phyloP scores from a whole-genome alignment of 2,888 invertebrate genomes.

The Mythimna impura region DNA sequence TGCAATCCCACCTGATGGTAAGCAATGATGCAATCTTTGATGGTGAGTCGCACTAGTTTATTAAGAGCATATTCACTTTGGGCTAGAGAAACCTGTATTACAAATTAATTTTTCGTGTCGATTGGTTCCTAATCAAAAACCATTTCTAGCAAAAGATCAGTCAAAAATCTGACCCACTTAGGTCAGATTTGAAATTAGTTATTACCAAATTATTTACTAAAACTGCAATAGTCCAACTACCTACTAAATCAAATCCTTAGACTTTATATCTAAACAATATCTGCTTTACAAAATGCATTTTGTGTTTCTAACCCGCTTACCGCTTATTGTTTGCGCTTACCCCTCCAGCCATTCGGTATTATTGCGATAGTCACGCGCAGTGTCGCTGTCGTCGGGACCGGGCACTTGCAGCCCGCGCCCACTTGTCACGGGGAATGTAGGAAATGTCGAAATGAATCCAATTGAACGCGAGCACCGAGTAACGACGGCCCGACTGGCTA shows the following conservation, averaged over 20 bases:
- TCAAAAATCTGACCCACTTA: too few relatives aligned
- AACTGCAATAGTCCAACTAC: not conserved
- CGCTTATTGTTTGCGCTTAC: conserved; percentile 1
- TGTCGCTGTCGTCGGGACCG: conserved; percentile 70
- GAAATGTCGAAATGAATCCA: conserved; percentile 63
- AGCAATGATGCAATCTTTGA: too few relatives aligned
- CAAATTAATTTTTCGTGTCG: too few relatives aligned
- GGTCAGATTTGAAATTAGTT: too few relatives aligned
- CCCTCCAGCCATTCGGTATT: conserved; percentile 36
- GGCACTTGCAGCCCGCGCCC: conserved; percentile 73
- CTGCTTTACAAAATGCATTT: not conserved
- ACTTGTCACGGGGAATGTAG: conserved; percentile 73
- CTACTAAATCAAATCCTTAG: not conserved
- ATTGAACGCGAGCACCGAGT: conserved; percentile 41
- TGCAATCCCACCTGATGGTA: too few relatives aligned
- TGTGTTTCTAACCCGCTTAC: not conserved
- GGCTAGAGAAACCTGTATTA: too few relatives aligned
- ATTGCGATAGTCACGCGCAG: conserved; percentile 78
- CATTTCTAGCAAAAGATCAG: too few relatives aligned
- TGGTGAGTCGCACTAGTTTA: too few relatives aligned
- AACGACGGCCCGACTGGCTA: conserved; percentile 23
- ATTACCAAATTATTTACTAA: not conserved
- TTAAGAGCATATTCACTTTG: too few relatives aligned
- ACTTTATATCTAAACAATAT: not conserved
- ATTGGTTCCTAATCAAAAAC: too few relatives aligned